Evolutionary conservation across 2,797 vertebrate genomes (phyloP), one percentile per base, ranked within the genome.

Genomic region (Clarias fuscus): DNA sequence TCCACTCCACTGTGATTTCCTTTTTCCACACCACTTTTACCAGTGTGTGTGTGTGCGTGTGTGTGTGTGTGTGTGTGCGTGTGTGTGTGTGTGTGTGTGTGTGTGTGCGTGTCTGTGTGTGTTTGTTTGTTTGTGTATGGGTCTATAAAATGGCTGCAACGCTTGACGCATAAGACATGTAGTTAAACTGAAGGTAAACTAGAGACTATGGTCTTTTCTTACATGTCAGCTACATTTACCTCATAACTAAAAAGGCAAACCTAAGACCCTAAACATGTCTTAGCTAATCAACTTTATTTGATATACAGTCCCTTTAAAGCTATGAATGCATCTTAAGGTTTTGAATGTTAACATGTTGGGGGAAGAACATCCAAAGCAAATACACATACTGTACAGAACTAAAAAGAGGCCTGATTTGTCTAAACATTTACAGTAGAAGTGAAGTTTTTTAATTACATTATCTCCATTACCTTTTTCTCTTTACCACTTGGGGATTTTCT

Each of bases 391-490:
- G 33, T 33, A 48, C 33, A 53, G 72, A 67, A 59, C 80, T 61
- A 48, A 83, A 75, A 86, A 77, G 85, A 68, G 64, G 72, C 24
- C 53, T 14, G n/a, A 78, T 83, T 78, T 86, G 81, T 83, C 84
- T 89, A 90, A 88, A 77, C 79, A 80, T 83, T 65, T 71, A 65
- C 61, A 77, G 33, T 71, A 85, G 84, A 59, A 84, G 5, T 27
- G 73, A 79, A 80, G 67, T 7, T 17, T 61, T 61, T 73, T 62
- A n/a, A 83, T 83, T 77, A 83, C 5, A 10, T 14, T 17, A 40
- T 30, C 33, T 77, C 58, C 13, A 10, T 11, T 53, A 53, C 10
- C 64, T 76, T 30, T 88, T 82, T 86, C 61, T 90, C 68, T 77
- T 59, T 53, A 65, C 61, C 59, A 37, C 30, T 59, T 65, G 22